Base-by-base conservation (phyloP, 92 coral and sea anemone species). In the Epizoanthus ramosus region DNA sequence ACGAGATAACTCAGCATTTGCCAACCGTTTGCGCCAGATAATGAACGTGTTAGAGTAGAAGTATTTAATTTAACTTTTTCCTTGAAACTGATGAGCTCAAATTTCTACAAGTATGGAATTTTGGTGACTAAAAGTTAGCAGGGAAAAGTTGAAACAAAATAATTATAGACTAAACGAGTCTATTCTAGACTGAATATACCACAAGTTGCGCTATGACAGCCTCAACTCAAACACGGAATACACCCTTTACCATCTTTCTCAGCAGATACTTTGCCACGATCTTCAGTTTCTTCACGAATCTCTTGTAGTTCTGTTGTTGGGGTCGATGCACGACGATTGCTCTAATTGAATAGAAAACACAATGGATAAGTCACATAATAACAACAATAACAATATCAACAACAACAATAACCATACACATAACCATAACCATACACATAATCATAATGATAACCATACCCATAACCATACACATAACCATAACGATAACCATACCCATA, bases 261-360 rank as follows among this genome's bases (percentile, higher is more conserved):
- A 23, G 70, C 58, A 19, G 60, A 35, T 39, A 74, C 69, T 68
- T 74, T 74, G 58, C 65, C 88, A 10, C 91, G 87, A 59, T 93
- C 95, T 63, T 93, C 98, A n/a, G 89, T 80, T 69, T 91, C 98
- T 87, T 91, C 97, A 28, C 84, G 85, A 56, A 93, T 93, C 33
- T 80, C 98, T 82, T 88, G 87, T 23, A 93, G 85, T 14, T 93
- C 98, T n/a, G 98, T 67, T 4, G 98, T 93, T 3, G 97, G 97
- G 8, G 97, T 93, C 4, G 91, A 70, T 5, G 98, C 87, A 9
- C 98, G 88, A 17, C 92, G 87, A 80, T 81, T 91, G 23, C 80
- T 87, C 82, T 77, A 41, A 12, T 60, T 43, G 2, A 10, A 75
- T 41, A 14, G 13, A 17, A 13, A 5, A n/a, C 54, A 22, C 14